These are phyloP conservation scores for Brenthis hecate DNA, from an alignment of 2,888 invertebrate species.

Conservation along the genomic window DNA sequence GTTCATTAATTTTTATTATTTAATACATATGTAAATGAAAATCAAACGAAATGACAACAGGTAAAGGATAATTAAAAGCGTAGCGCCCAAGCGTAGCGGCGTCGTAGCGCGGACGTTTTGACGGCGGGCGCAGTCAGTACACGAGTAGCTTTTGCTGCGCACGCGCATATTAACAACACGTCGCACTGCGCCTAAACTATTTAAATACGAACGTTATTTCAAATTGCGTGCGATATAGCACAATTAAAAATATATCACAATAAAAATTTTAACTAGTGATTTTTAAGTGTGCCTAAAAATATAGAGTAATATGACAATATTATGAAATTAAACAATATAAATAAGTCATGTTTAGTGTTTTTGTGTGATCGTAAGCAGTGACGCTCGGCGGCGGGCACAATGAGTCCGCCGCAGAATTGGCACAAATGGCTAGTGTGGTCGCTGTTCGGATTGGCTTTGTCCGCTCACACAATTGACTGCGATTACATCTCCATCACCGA, in stretches of 20 bases:
- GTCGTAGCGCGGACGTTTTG: conserved; percentile 58
- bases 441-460: conserved; percentile 81
- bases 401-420: conserved; percentile 78
- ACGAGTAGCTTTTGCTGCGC: conserved; percentile 69
- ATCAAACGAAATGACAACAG: conserved; percentile 40
- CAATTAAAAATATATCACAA: conserved; percentile 11
- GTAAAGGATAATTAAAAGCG: conserved; percentile 57
- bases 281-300: conserved; percentile 13
- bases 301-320: conserved; percentile 39
- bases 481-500: conserved; percentile 80
- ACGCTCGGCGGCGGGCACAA: conserved; percentile 64
- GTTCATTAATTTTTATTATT: neutral
- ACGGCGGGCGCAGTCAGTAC: conserved; percentile 59
- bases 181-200: conserved; percentile 44
- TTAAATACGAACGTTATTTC: conserved; percentile 53
- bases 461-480: conserved; percentile 80
- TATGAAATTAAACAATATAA: conserved; percentile 46
- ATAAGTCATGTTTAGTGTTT: conserved; percentile 50
- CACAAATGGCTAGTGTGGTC: conserved; percentile 80
- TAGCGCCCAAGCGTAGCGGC: conserved; percentile 71
- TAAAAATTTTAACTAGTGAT: conserved; percentile 28
- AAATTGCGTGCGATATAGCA: conserved; percentile 46
- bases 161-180: conserved; percentile 55
- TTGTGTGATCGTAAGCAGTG: conserved; percentile 59
- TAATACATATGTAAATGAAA: conserved; percentile 12